Evolutionary conservation across 2,113 vertebrate genomes (phyloP).

Genomic region (Pleuronectes platessa): DNA sequence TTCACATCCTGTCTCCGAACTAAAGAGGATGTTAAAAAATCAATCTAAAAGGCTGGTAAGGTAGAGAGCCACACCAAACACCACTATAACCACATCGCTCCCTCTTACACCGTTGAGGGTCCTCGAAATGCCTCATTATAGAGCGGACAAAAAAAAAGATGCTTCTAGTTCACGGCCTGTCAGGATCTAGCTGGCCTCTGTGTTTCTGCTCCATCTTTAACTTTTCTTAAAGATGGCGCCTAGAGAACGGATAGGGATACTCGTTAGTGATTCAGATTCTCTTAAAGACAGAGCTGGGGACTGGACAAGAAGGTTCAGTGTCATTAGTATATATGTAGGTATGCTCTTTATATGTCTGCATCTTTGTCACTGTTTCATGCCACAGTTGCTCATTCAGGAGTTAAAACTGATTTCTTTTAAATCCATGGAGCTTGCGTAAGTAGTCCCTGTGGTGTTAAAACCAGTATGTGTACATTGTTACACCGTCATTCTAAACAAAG

Average conservation of each 20-base stretch:
- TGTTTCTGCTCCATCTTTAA: background rate
- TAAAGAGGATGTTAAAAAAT: background rate
- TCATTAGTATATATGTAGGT: background rate
- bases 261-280: background rate
- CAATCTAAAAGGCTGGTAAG: background rate
- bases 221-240: too few species aligned
- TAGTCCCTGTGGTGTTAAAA: slow-evolving; percentile 11
- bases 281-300: background rate
- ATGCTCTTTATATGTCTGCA: background rate
- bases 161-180: background rate
- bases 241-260: too few species aligned
- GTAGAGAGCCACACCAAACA: background rate
- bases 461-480: slow-evolving; percentile 25
- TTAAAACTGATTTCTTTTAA: slow-evolving; percentile 7
- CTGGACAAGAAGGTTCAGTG: background rate
- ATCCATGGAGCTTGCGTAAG: background rate
- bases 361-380: background rate
- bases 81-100: background rate
- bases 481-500: slow-evolving; percentile 32
- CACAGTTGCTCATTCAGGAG: background rate
- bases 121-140: slow-evolving; percentile 19
- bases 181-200: background rate
- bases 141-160: background rate
- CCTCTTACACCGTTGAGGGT: slow-evolving; percentile 5
- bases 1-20: slow-evolving; percentile 5